Percentiles rank a stretch among this genome's conserved stretches.
These are phyloP conservation scores for Arizona elegans DNA, from an alignment of 2,113 vertebrate species.

Conservation along the genomic window DNA sequence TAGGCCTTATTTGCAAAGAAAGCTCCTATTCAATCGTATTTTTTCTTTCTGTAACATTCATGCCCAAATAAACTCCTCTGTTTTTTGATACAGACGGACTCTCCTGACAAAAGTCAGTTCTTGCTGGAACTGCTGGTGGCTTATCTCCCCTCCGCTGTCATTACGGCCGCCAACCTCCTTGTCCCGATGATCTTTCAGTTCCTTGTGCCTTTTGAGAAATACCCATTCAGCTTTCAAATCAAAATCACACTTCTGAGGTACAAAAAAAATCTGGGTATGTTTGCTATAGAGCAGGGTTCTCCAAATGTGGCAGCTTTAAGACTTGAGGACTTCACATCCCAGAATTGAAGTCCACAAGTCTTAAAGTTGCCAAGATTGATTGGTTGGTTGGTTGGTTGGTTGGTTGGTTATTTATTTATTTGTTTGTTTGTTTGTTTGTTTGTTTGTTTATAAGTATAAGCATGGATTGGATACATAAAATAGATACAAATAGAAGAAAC, in stretches of 20 bases:
- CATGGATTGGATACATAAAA: no score
- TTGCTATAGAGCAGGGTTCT: neutral
- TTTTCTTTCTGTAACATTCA: neutral
- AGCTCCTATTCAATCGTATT: neutral
- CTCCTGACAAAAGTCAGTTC: neutral
- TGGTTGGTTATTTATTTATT: no score
- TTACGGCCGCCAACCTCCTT: conserved; percentile 80
- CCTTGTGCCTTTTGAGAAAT: conserved; percentile 73
- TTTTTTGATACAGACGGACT: conserved; percentile 6
- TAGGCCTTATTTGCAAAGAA: neutral
- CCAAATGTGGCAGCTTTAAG: neutral
- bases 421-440: no score
- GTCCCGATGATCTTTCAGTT: conserved; percentile 78
- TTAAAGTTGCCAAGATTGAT: neutral
- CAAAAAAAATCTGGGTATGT: neutral
- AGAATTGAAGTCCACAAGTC: neutral
- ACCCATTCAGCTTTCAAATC: conserved; percentile 74
- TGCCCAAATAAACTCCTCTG: neutral
- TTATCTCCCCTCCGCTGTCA: conserved; percentile 84
- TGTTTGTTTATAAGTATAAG: no score
- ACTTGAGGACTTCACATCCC: neutral
- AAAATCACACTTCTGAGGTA: conserved; percentile 76
- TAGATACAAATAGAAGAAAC: no score
- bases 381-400: no score
- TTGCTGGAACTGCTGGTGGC: conserved; percentile 69